These are phyloP conservation scores for Cephus runcator DNA, from an alignment of 2,888 invertebrate species.

Conservation along the genomic window DNA sequence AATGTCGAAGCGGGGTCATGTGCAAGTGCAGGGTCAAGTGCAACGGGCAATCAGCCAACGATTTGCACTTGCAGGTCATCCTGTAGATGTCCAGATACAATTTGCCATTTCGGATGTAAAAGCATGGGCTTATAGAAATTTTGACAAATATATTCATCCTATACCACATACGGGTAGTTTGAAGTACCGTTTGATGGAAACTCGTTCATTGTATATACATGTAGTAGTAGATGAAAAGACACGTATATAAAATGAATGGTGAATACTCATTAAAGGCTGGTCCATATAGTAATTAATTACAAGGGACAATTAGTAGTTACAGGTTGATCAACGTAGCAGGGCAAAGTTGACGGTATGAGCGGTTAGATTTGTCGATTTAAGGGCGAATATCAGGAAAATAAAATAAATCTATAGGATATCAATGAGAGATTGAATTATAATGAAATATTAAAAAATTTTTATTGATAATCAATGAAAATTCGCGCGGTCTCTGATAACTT, in stretches of 20 bases:
- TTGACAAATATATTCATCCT: neutral
- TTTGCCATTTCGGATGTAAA: neutral
- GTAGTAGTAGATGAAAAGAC: neutral
- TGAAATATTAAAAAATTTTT: neutral
- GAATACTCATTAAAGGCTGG: neutral
- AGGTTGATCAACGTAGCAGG: neutral
- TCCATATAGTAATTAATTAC: neutral
- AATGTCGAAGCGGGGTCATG: neutral
- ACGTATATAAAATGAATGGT: neutral
- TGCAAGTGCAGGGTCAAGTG: conserved; percentile 53
- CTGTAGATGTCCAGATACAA: neutral
- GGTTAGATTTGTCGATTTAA: neutral
- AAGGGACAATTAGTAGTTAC: neutral
- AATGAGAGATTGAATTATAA: neutral
- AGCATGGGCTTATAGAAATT: neutral
- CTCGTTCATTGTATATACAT: no score
- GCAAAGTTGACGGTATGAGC: neutral
- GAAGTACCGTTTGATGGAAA: neutral
- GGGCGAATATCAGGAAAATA: no score
- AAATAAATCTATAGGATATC: no score
- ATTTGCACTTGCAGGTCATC: conserved; percentile 18
- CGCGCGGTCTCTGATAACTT: neutral
- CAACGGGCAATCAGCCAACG: conserved; percentile 47
- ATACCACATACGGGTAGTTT: neutral
- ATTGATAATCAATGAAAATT: neutral